These are phyloP conservation scores for Styela clava DNA, from an alignment of 23 tunicate genomes.

Conservation along the genomic window DNA sequence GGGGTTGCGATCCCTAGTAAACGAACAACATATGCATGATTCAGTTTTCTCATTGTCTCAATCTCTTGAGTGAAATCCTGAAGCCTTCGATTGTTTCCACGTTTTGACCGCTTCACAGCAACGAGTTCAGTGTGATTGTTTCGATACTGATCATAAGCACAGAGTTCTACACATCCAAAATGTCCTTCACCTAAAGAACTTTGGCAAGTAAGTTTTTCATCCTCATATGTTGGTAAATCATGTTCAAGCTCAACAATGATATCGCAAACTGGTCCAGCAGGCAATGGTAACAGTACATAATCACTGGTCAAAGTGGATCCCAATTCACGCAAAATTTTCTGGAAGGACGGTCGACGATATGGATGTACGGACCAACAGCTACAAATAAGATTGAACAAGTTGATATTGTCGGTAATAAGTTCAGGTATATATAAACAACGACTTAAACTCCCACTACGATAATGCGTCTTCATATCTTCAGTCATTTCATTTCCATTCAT, in stretches of 20 bases:
- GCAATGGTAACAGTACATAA: conserved; percentile 10
- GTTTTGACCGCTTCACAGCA: conserved; percentile 48
- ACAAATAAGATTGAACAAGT: conserved; percentile 16
- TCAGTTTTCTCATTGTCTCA: conserved; percentile 67
- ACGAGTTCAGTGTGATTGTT: conserved; percentile 37
- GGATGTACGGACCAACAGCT: conserved; percentile 61
- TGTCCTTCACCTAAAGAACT: conserved; percentile 61
- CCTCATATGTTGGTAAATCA: conserved; percentile 59
- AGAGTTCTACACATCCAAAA: conserved; percentile 82
- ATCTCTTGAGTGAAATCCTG: conserved; percentile 68
- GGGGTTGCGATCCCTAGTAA: conserved; percentile 53
- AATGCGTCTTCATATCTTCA: conserved; percentile 27
- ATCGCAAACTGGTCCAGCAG: conserved; percentile 1
- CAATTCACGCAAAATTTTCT: conserved; percentile 63
- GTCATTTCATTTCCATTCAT: conserved; percentile 9
- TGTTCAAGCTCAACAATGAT: conserved; percentile 14
- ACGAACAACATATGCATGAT: conserved; percentile 62
- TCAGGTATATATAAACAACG: conserved; percentile 38
- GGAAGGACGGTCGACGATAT: conserved; percentile 64
- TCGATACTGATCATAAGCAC: conserved; percentile 25
- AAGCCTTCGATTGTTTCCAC: conserved; percentile 20
- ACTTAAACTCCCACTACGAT: conserved; percentile 5
- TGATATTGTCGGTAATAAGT: conserved; percentile 15
- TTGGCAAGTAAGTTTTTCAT: conserved; percentile 39
- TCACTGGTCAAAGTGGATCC: conserved; percentile 26